These are phyloP conservation scores for Megaceryle alcyon DNA, from an alignment of 2,797 vertebrate species.

Conservation along the genomic window DNA sequence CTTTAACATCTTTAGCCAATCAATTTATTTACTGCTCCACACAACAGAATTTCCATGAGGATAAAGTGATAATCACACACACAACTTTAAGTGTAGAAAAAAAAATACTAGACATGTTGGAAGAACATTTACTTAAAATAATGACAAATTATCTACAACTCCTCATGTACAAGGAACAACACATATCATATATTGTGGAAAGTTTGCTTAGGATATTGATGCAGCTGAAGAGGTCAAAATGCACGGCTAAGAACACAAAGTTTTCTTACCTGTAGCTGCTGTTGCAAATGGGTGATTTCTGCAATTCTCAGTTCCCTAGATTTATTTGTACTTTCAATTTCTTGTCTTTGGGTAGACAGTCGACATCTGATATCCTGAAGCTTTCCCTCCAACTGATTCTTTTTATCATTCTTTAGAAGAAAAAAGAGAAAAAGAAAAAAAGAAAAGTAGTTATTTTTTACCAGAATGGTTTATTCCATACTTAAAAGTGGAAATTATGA, in stretches of 20 bases:
- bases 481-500: not conserved
- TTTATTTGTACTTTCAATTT: slow-evolving; percentile 96
- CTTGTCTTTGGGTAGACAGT: slow-evolving; percentile 89
- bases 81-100: not conserved
- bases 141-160: not conserved
- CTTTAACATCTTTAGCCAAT: not conserved
- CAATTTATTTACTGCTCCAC: not conserved
- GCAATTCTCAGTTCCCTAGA: slow-evolving; percentile 92
- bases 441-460: not conserved
- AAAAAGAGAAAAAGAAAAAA: not conserved
- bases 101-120: not conserved
- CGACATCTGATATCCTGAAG: slow-evolving; percentile 94
- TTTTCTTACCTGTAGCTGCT: slow-evolving; percentile 90
- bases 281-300: slow-evolving; percentile 95
- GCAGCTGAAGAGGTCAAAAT: not conserved
- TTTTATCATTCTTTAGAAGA: slow-evolving; percentile 91
- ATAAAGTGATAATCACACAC: not conserved
- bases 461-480: not conserved
- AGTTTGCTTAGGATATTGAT: not conserved
- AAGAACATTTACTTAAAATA: not conserved
- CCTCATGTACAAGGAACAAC: not conserved
- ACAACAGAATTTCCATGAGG: not conserved
- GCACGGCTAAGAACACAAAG: not conserved
- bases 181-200: not conserved
- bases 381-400: slow-evolving; percentile 93